Evolutionary conservation across 2,888 invertebrate species (phyloP).

Genomic region (Lydus trimaculatus): DNA sequence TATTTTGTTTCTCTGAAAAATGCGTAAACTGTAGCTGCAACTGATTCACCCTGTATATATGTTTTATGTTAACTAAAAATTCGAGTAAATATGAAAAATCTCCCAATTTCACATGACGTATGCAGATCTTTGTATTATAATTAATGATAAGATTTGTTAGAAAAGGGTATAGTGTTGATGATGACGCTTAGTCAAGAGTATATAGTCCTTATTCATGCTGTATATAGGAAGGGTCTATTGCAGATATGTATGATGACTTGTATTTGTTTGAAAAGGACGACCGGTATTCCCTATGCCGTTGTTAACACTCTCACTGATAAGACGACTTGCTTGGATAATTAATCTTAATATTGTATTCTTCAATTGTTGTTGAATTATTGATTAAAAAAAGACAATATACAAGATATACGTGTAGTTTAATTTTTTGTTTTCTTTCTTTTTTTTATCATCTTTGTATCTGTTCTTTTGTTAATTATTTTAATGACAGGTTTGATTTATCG

Average conservation of each 20-base stretch:
- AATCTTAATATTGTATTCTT: slow-evolving; percentile 61
- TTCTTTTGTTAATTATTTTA: slow-evolving; percentile 5
- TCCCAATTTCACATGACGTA: slow-evolving; percentile 51
- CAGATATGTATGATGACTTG: slow-evolving; percentile 49
- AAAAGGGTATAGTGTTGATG: not conserved
- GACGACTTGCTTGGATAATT: slow-evolving; percentile 52
- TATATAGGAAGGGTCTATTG: slow-evolving; percentile 28
- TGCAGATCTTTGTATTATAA: slow-evolving; percentile 54
- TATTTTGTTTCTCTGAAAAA: too few species aligned
- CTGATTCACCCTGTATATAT: too few species aligned
- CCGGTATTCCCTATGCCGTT: slow-evolving; percentile 45
- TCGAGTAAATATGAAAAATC: slow-evolving; percentile 36
- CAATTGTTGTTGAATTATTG: slow-evolving; percentile 44
- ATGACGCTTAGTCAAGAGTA: slow-evolving; percentile 20
- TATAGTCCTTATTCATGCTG: slow-evolving; percentile 27
- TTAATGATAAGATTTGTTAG: slow-evolving; percentile 51
- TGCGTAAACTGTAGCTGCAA: too few species aligned
- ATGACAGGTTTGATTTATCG: slow-evolving; percentile 4
- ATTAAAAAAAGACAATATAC: not conserved
- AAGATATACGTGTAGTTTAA: not conserved
- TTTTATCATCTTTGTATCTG: not conserved
- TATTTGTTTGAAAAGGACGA: slow-evolving; percentile 60
- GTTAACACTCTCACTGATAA: slow-evolving; percentile 47
- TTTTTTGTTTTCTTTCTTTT: too few species aligned
- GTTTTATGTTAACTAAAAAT: too few species aligned